Evolutionary conservation across 2,888 invertebrate species (phyloP), one percentile per base, ranked within the genome.

Genomic region (Apodemia mormo): DNA sequence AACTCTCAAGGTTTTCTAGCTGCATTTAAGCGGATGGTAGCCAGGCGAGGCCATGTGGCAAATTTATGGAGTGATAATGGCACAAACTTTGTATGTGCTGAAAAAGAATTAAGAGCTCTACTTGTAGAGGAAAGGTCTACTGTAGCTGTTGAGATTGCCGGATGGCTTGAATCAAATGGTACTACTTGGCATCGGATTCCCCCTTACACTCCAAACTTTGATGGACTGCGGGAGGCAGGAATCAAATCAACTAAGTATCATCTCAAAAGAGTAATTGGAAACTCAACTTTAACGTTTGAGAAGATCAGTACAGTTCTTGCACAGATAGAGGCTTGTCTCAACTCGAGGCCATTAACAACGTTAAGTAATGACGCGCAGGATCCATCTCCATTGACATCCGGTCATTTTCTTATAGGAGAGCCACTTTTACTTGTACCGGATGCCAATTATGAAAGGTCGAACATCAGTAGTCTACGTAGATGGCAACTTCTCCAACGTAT

Each of bases 321-420:
- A 2, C 72, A 78, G 69, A 70, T 76, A 33, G 75, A 76, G 71
- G 76, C 73, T 9, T 76, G 74, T 65, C 68, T 76, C 9, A 77
- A 76, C 43, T 75, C 76, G 22, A 71, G 75, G 12, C 75, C 75
- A 5, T 43, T 37, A 10, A 29, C 67, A 12, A 22, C 14, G 10
- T 43, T 66, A 30, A 65, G 66, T 43, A 45, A 61, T 67, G 45
- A 75, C 45, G 64, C 65, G 4, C 65, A 73, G 2, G 74, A n/a
- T n/a, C n/a, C n/a, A n/a, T n/a, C n/a, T n/a, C n/a, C n/a, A n/a
- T n/a, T n/a, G n/a, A n/a, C n/a, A n/a, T n/a, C n/a, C n/a, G n/a
- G n/a, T n/a, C n/a, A n/a, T n/a, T n/a, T n/a, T n/a, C n/a, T n/a
- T n/a, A 71, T 77, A 2, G 75, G 77, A 10, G 77, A 73, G 68